These are phyloP conservation scores for Diglossa cyanea DNA, from an alignment of 2,797 vertebrate genomes.

Conservation along the genomic window DNA sequence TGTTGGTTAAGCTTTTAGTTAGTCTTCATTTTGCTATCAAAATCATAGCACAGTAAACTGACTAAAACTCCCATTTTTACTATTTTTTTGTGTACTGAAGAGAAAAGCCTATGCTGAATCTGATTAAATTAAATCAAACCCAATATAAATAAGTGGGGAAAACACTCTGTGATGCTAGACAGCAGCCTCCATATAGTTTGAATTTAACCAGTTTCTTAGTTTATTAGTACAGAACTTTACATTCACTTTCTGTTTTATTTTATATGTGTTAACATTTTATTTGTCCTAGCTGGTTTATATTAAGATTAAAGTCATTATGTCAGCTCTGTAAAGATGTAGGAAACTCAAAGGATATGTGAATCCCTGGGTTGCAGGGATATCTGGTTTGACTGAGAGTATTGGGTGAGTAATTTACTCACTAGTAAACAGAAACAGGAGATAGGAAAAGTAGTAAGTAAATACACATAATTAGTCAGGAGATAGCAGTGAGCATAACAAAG, in stretches of 20 bases:
- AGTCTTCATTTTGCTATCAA: constrained; percentile 14
- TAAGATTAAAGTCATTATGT: not conserved
- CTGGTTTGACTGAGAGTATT: not conserved
- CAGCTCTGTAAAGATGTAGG: not conserved
- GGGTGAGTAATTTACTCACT: not conserved
- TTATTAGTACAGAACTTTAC: not conserved
- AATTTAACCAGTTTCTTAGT: not conserved
- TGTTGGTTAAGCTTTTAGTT: not conserved
- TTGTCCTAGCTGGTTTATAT: not conserved
- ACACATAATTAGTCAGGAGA: not conserved
- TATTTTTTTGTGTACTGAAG: not conserved
- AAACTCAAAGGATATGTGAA: not conserved
- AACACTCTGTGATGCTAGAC: not conserved
- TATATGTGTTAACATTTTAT: not conserved
- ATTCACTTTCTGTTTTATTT: not conserved
- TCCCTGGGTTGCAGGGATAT: not conserved
- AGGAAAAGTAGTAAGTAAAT: not conserved
- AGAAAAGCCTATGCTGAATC: not conserved
- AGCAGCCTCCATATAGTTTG: not conserved
- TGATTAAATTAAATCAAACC: not conserved
- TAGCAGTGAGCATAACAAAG: not conserved
- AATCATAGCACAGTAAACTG: constrained; percentile 27
- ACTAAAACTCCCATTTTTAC: not conserved
- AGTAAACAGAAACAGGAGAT: not conserved
- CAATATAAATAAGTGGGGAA: not conserved